Evolutionary conservation across 2,113 vertebrate genomes (phyloP).

Genomic region (Anser brachyrhynchus): DNA sequence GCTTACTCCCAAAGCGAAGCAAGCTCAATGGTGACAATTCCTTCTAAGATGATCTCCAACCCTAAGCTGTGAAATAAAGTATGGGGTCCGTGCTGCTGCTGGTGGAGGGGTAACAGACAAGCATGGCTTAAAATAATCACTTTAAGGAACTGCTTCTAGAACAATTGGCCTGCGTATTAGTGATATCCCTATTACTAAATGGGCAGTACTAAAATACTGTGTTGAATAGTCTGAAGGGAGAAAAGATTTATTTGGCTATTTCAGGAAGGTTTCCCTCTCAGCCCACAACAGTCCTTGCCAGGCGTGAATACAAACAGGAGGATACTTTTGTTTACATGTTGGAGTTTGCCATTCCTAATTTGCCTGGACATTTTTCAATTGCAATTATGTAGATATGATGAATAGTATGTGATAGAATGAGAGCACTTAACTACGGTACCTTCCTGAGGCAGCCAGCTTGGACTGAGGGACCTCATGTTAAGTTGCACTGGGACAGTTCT

Average conservation of each 20-base stretch:
- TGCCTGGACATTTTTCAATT: not conserved
- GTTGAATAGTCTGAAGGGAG: not conserved
- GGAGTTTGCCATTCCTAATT: constrained; percentile 9
- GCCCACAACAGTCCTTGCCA: not conserved
- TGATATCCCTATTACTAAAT: not conserved
- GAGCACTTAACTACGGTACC: not conserved
- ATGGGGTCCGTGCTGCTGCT: not conserved
- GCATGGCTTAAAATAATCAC: constrained; percentile 28
- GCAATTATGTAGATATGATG: constrained; percentile 13
- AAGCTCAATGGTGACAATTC: not conserved
- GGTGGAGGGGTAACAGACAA: not conserved
- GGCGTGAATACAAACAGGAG: not conserved
- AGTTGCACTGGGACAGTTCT: not conserved
- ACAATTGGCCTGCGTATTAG: constrained; percentile 30
- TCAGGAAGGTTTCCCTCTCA: not conserved
- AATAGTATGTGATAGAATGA: constrained; percentile 60
- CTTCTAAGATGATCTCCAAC: not conserved
- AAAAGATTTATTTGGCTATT: not conserved
- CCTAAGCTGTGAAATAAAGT: not conserved
- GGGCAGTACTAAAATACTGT: not conserved
- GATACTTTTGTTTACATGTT: not conserved
- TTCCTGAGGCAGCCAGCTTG: not conserved
- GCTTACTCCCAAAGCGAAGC: not conserved
- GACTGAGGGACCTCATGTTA: not conserved
- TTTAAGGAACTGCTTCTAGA: constrained; percentile 16